These are phyloP conservation scores for Drosophila anomelani DNA, from an alignment of 2,888 invertebrate genomes.

Conservation along the genomic window DNA sequence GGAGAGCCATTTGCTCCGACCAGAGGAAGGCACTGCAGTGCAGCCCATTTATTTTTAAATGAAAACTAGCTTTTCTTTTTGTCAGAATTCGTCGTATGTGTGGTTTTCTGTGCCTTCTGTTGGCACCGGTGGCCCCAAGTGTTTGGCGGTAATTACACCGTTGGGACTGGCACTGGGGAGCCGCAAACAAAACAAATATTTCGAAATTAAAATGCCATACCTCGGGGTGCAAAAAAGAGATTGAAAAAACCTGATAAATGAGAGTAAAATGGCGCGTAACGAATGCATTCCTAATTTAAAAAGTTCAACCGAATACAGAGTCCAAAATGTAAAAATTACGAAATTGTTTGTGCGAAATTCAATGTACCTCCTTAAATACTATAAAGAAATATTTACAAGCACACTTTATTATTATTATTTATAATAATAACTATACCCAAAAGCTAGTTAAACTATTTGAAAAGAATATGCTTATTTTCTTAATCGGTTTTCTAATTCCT, in stretches of 20 bases:
- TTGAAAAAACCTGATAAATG: constrained; percentile 22
- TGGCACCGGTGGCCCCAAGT: constrained; percentile 59
- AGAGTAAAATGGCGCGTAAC: constrained; percentile 51
- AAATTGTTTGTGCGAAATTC: neutral
- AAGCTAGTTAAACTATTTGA: neutral
- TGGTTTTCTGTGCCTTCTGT: constrained; percentile 40
- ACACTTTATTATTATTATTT: too few species aligned
- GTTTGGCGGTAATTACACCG: constrained; percentile 61
- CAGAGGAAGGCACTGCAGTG: constrained; percentile 34
- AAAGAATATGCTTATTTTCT: neutral
- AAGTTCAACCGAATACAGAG: neutral
- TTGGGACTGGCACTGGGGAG: constrained; percentile 5
- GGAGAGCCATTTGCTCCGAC: constrained; percentile 22
- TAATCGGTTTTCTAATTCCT: neutral
- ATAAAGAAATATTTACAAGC: too few species aligned
- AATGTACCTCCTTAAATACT: neutral
- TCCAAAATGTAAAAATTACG: neutral
- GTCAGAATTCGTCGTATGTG: constrained; percentile 13
- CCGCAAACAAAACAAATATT: constrained; percentile 39
- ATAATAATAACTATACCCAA: too few species aligned
- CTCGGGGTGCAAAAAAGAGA: constrained; percentile 13
- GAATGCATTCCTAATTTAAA: constrained; percentile 29
- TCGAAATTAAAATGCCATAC: constrained; percentile 46
- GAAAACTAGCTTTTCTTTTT: constrained; percentile 33
- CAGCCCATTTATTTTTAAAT: constrained; percentile 68